Base-by-base conservation (phyloP, 2,113 vertebrate genomes). In the Pelobates fuscus region DNA sequence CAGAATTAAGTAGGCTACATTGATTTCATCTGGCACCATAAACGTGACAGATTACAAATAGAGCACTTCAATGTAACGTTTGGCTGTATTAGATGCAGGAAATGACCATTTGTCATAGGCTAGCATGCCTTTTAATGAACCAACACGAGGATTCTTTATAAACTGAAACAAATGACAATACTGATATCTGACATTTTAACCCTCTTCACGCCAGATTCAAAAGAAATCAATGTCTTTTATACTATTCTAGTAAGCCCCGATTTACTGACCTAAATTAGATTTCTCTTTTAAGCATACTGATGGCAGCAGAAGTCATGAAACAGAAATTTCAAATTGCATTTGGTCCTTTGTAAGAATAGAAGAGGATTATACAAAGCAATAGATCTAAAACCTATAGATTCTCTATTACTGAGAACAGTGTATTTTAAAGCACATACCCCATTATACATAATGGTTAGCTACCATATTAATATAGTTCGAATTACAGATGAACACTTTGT, bases 401-500 rank as follows among this genome's bases (percentile, higher is more conserved):
- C n/a, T 18, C 30, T 11, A 63, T 63, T 32, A 37, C 30, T 32
- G 26, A 11, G 60, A 25, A 32, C 20, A 21, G 29, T 29, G n/a
- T 20, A 5, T 43, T 41, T 59, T 43, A 70, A 54, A 59, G 1
- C 76, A 75, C 8, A 65, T 8, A 14, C 32, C 17, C 55, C 3
- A 71, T 1, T 3, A 46, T 77, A 76, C 77, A 1, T 62, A 74
- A 78, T 62, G 79, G 0, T 0, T 30, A 61, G 4, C 0, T 52
- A 64, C 29, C 7, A 80, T 74, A 18, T 82, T 63, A 67, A 80
- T 81, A 77, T 24, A 59, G 6, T 0, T 46, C 29, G 59, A 81
- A 75, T 74, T 78, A 24, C 6, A 44, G 14, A 27, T 2, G 27
- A 72, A 57, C 66, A 59, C 1, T 29, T 32, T 27, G 2, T 41